These are phyloP conservation scores for Dolichotis patagonum DNA, from an alignment of 2,113 vertebrate species.

Conservation along the genomic window DNA sequence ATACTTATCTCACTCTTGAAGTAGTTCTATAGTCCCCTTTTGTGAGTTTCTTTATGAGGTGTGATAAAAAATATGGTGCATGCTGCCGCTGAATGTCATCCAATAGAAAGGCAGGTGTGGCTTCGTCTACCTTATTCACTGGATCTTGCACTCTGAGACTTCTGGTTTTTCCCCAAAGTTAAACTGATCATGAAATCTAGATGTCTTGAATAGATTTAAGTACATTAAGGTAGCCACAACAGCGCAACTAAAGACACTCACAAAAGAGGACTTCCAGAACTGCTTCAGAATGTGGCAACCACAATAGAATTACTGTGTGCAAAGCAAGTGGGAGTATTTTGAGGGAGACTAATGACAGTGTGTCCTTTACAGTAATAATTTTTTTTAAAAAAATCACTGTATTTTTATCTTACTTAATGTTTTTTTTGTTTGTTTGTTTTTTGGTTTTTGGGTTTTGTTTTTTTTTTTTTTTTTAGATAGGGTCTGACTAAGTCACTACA, in stretches of 20 bases:
- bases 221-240: neutral
- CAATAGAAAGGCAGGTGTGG: neutral
- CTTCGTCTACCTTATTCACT: neutral
- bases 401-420: neutral
- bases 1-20: neutral
- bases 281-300: neutral
- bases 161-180: neutral
- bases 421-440: no score
- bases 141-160: neutral
- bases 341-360: neutral
- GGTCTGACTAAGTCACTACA: neutral
- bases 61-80: neutral
- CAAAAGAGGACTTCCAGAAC: neutral
- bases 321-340: neutral
- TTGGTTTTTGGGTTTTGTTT: no score
- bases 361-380: neutral
- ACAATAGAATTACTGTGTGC: neutral
- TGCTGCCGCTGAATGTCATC: neutral
- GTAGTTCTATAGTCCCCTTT: neutral
- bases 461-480: no score
- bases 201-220: neutral
- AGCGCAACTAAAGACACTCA: neutral
- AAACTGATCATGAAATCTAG: neutral
- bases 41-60: neutral
- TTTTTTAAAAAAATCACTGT: neutral